Evolutionary conservation across 2,797 vertebrate species (phyloP).

Genomic region (Cichlasoma orientale): DNA sequence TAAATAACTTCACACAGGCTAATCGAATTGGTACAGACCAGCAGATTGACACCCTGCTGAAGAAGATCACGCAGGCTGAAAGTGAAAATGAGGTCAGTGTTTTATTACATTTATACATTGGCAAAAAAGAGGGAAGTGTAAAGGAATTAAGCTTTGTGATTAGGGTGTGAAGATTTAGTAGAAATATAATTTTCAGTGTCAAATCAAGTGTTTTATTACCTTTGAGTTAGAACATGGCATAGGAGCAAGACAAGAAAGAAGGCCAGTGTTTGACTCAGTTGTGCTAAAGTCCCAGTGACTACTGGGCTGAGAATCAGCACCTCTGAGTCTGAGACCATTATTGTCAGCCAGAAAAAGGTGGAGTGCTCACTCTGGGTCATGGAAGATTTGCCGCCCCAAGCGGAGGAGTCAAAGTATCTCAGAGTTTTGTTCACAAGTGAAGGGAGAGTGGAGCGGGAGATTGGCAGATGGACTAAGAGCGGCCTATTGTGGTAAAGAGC

Average conservation of each 20-base stretch:
- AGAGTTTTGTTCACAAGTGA: too few species aligned
- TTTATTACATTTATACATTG: not conserved
- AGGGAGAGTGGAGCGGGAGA: not conserved
- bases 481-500: not conserved
- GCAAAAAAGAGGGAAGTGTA: not conserved
- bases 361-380: not conserved
- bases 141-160: not conserved
- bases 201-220: not conserved
- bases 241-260: not conserved
- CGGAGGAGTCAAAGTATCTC: too few species aligned
- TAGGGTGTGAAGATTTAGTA: not conserved
- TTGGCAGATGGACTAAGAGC: not conserved
- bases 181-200: not conserved
- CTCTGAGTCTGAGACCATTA: not conserved
- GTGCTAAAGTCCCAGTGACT: not conserved
- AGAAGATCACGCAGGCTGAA: conserved; percentile 80
- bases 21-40: conserved; percentile 47
- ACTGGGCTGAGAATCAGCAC: not conserved
- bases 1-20: conserved; percentile 63
- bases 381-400: not conserved
- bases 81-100: conserved; percentile 77
- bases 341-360: not conserved
- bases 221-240: not conserved
- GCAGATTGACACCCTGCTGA: conserved; percentile 70
- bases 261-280: too few species aligned